Conservation (phyloP, 2,797 vertebrate species). For the Microchirus variegatus region DNA sequence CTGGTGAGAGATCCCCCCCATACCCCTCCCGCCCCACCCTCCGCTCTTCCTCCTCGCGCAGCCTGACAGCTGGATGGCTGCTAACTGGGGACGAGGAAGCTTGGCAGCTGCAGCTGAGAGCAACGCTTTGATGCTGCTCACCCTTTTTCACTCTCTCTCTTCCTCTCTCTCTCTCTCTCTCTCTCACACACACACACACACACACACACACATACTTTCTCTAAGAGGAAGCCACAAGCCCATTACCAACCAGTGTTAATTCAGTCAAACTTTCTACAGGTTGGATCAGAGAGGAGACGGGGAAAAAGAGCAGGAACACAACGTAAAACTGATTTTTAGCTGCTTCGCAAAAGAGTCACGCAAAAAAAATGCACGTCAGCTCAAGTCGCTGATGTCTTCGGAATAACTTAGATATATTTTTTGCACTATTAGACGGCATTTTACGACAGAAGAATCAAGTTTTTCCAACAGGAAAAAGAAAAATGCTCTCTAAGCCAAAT, state of each 20-base stretch:
- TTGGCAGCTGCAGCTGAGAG: slow-evolving; percentile 93
- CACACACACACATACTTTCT: not conserved
- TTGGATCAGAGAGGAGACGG: slow-evolving; percentile 55
- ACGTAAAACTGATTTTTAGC: too few species aligned
- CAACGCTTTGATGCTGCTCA: slow-evolving; percentile 86
- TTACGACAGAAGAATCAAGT: too few species aligned
- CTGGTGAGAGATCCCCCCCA: slow-evolving; percentile 89
- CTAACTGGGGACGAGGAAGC: slow-evolving; percentile 87
- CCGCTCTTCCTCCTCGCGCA: slow-evolving; percentile 85
- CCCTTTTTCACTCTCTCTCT: slow-evolving; percentile 67
- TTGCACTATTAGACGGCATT: too few species aligned
- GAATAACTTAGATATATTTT: too few species aligned
- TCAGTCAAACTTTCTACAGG: slow-evolving; percentile 87
- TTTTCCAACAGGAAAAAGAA: too few species aligned
- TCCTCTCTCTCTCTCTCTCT: slow-evolving; percentile 41
- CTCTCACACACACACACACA: slow-evolving; percentile 3
- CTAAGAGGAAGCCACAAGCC: slow-evolving; percentile 27
- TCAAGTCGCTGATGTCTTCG: too few species aligned
- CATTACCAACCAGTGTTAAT: slow-evolving; percentile 69
- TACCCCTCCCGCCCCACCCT: slow-evolving; percentile 61
- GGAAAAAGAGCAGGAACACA: not conserved
- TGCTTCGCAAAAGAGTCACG: too few species aligned
- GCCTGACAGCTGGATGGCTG: slow-evolving; percentile 89
- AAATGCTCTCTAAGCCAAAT: too few species aligned
- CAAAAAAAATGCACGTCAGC: too few species aligned